A percentile compares a stretch with the other conserved stretches of the same genome.
These are phyloP conservation scores for Heteropelma amictum DNA, from an alignment of 2,888 invertebrate genomes.

Conservation along the genomic window DNA sequence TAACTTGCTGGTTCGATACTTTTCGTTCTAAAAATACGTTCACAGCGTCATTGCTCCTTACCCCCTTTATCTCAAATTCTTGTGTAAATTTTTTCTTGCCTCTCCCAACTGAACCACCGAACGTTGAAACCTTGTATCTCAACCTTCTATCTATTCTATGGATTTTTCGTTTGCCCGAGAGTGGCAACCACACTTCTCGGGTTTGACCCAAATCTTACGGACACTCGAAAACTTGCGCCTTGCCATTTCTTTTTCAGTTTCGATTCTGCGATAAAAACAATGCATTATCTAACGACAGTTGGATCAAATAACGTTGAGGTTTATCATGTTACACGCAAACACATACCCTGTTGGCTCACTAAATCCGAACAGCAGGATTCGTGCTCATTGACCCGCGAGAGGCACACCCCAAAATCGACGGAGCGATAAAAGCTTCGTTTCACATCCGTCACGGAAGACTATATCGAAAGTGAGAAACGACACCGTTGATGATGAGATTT, in stretches of 20 bases:
- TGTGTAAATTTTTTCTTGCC: too few relatives aligned
- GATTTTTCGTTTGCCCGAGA: background rate
- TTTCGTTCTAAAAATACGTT: too few relatives aligned
- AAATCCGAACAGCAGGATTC: constrained; percentile 9
- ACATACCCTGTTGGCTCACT: background rate
- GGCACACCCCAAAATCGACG: constrained; percentile 36
- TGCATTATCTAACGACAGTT: background rate
- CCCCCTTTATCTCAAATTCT: too few relatives aligned
- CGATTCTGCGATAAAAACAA: background rate
- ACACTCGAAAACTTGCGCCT: background rate
- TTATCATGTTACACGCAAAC: background rate
- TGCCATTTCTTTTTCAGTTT: background rate
- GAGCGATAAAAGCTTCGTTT: constrained; percentile 35
- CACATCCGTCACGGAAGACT: constrained; percentile 11
- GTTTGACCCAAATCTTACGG: constrained; percentile 12
- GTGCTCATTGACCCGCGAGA: constrained; percentile 36
- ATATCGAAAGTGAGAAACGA: constrained; percentile 9
- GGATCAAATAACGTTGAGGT: constrained; percentile 1
- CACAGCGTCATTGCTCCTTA: too few relatives aligned
- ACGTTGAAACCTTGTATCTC: background rate
- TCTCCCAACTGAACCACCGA: too few relatives aligned
- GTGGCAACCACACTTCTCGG: background rate
- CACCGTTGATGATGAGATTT: constrained; percentile 7
- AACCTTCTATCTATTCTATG: background rate
- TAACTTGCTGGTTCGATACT: background rate